Evolutionary conservation across 2,797 vertebrate genomes (phyloP), one percentile per base, ranked within the genome.

Genomic region (Bovichtus variegatus): DNA sequence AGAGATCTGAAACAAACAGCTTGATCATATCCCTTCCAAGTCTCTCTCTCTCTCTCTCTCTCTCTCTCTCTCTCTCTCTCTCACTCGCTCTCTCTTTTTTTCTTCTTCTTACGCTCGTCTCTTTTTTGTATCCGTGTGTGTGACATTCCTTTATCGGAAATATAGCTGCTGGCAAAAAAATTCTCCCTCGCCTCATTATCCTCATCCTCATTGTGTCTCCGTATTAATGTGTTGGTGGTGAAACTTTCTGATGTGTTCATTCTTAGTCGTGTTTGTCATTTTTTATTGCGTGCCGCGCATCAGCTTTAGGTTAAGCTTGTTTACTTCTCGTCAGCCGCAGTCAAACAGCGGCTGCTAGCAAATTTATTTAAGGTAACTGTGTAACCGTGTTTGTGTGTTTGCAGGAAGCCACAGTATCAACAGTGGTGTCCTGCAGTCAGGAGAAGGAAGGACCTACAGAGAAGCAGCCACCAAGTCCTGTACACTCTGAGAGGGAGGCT

Each of bases 401-500:
- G 41, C 78, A 98, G 97, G 96, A 97, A 80, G 85, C 83, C 36
- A 71, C 90, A 12, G 67, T 87, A 0, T 90, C 94, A 25, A 90
- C 94, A 6, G 92, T 96, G 74, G 97, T 96, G 90, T 94, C 95
- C 5, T 96, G 96, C 85, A 97, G 93, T 94, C 96, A 97, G 84
- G 97, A 98, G 88, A 97, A 95, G 65, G 97, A 97, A 29, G 94
- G 87, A 44, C 94, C 95, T 0, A 91, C 89, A 13, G 97, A 98
- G 86, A 97, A 93, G 93, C 91, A 51, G 1, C 53, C 93, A 61
- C 90, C 78, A 43, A 96, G 94, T 80, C 97, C 97, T 0, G 91
- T 99, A 83, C 96, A 96, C 71, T 98, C 97, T 0, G 97, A 98
- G 82, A 96, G 97, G 34, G 97, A 98, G 82, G 97, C 97, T 23